These are phyloP conservation scores for Threskiornis aethiopicus DNA, from an alignment of 2,797 vertebrate genomes.

Conservation along the genomic window DNA sequence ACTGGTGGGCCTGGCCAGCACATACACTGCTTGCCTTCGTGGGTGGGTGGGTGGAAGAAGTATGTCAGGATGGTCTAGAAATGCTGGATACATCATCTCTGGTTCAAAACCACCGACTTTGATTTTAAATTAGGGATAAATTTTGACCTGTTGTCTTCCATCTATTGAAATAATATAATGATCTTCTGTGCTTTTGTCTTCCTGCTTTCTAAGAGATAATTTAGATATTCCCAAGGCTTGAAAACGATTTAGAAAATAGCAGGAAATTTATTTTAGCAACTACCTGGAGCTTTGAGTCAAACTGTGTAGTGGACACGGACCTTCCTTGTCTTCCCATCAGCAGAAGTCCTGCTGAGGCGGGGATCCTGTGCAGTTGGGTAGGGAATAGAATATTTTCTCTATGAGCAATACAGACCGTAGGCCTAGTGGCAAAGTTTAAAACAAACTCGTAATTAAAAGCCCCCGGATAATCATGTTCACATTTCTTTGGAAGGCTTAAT, in stretches of 20 bases:
- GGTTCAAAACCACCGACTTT: rapidly evolving
- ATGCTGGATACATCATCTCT: not conserved
- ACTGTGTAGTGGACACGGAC: not conserved
- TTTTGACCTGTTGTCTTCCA: not conserved
- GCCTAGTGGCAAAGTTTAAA: not conserved
- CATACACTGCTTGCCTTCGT: not conserved
- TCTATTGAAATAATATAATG: not conserved
- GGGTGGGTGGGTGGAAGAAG: not conserved
- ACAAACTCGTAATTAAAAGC: not conserved
- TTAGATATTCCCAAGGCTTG: not conserved
- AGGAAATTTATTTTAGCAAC: not conserved
- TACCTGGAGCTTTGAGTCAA: not conserved
- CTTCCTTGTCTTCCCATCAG: not conserved
- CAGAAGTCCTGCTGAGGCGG: not conserved
- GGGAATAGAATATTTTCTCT: not conserved
- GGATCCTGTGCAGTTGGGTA: not conserved
- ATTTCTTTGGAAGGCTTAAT: not conserved
- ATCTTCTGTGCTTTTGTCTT: not conserved
- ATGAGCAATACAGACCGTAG: rapidly evolving
- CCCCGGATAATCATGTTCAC: not conserved
- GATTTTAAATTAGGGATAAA: not conserved
- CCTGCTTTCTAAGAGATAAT: not conserved
- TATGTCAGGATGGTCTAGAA: not conserved
- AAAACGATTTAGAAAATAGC: not conserved
- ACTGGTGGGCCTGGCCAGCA: not conserved